Percentiles rank a stretch among this genome's conserved stretches.
phyloP scores from a whole-genome alignment of 2,113 vertebrate genomes.

The Coregonus clupeaformis region DNA sequence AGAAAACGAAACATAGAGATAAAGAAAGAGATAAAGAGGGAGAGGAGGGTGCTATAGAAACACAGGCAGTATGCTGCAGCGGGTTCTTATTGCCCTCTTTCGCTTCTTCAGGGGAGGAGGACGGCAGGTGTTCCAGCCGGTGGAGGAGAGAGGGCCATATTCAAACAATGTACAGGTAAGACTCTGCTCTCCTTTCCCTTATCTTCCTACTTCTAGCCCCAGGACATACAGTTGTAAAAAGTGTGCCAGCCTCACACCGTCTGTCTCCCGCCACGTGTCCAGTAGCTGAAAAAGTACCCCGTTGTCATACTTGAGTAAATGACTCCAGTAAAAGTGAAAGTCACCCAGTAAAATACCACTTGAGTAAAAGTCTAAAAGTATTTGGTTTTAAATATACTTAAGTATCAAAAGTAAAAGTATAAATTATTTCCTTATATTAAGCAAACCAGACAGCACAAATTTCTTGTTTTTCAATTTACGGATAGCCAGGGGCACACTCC shows the following conservation, averaged over 20 bases:
- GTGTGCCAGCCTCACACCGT: not conserved
- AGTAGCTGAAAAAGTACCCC: no score
- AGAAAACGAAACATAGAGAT: not conserved
- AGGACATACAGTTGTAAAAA: not conserved
- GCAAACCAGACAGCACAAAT: no score
- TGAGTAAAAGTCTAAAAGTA: no score
- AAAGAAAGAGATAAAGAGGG: slow-evolving; percentile 1
- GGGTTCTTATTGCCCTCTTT: slow-evolving; percentile 13
- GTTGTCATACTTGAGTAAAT: no score
- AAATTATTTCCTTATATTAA: no score
- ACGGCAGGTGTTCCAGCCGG: not conserved
- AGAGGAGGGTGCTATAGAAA: not conserved
- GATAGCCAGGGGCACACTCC: no score
- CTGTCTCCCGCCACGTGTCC: not conserved
- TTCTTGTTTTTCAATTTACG: no score
- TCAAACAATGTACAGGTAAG: slow-evolving; percentile 18
- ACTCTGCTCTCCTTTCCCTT: not conserved
- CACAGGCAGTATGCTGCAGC: slow-evolving; percentile 7
- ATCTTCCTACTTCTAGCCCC: not conserved
- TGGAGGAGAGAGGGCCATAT: not conserved
- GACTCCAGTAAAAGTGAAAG: no score
- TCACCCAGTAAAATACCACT: no score
- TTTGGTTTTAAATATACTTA: no score
- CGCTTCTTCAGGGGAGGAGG: slow-evolving; percentile 14
- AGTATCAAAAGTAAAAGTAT: no score